phyloP scores from a whole-genome alignment of 2,888 invertebrate species.

The Osedax frankpressi region DNA sequence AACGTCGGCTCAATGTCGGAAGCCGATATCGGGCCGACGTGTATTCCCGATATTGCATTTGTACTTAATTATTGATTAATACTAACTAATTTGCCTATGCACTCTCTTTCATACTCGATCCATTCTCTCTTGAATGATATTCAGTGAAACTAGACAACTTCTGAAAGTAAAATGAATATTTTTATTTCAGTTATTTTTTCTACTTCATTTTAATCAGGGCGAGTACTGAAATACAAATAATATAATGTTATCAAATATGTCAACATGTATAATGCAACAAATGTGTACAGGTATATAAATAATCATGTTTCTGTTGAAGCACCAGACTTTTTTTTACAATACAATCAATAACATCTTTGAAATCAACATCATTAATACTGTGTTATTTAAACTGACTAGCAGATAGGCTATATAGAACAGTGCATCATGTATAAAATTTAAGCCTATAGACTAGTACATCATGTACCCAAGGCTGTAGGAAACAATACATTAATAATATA shows the following conservation, averaged over 20 bases:
- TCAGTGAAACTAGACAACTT: neutral
- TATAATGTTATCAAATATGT: neutral
- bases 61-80: neutral
- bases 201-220: neutral
- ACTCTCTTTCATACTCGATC: neutral
- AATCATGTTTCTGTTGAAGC: neutral
- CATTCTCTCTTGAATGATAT: neutral
- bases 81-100: neutral
- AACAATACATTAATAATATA: neutral
- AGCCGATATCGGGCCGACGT: neutral
- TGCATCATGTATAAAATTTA: neutral
- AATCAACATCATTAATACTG: neutral
- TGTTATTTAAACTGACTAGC: neutral
- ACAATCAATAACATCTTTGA: neutral
- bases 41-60: neutral
- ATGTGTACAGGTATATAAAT: neutral
- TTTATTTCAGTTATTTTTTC: neutral
- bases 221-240: neutral
- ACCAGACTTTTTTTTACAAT: neutral
- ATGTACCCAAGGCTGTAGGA: too few species aligned
- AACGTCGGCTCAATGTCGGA: conserved; percentile 2
- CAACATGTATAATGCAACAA: neutral
- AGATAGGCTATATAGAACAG: neutral
- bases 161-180: neutral
- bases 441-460: too few species aligned